These are phyloP conservation scores for Canis aureus DNA, from an alignment of 2,113 vertebrate species.

Conservation along the genomic window DNA sequence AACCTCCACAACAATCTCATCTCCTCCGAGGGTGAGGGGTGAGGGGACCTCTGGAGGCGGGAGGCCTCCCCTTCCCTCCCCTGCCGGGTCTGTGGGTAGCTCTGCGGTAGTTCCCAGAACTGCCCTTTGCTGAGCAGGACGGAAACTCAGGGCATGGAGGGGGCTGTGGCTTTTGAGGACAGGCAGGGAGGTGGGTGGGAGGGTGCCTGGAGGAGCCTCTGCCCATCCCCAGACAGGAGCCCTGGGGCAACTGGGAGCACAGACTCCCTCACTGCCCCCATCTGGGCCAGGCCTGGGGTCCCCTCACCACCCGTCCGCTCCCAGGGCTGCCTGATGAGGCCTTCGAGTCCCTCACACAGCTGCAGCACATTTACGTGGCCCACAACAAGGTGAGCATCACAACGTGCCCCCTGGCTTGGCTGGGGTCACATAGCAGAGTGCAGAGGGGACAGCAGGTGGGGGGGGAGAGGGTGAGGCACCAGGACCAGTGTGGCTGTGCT, in stretches of 20 bases:
- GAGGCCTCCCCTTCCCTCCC: not conserved
- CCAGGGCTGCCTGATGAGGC: slow-evolving; percentile 85
- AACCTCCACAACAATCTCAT: slow-evolving; percentile 85
- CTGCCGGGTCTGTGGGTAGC: not conserved
- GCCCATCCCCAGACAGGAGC: not conserved
- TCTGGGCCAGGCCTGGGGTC: not conserved
- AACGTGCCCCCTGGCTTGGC: not conserved
- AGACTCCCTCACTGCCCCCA: too few relatives aligned
- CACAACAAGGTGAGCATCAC: slow-evolving; percentile 81
- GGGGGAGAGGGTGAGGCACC: not conserved
- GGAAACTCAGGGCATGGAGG: slow-evolving; percentile 57
- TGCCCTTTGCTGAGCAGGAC: slow-evolving; percentile 61
- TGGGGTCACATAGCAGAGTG: not conserved
- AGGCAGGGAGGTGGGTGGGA: not conserved
- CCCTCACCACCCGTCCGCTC: not conserved
- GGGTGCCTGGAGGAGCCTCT: not conserved
- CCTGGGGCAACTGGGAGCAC: not conserved
- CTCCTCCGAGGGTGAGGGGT: slow-evolving; percentile 60
- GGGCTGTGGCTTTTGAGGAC: slow-evolving; percentile 59
- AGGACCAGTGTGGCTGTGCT: not conserved
- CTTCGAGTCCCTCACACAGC: slow-evolving; percentile 80
- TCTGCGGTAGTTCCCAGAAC: slow-evolving; percentile 63
- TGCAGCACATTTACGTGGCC: slow-evolving; percentile 84
- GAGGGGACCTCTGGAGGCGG: not conserved
- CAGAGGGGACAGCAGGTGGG: not conserved